phyloP scores from a whole-genome alignment of 2,888 invertebrate genomes.

The Melieria crassipennis region DNA sequence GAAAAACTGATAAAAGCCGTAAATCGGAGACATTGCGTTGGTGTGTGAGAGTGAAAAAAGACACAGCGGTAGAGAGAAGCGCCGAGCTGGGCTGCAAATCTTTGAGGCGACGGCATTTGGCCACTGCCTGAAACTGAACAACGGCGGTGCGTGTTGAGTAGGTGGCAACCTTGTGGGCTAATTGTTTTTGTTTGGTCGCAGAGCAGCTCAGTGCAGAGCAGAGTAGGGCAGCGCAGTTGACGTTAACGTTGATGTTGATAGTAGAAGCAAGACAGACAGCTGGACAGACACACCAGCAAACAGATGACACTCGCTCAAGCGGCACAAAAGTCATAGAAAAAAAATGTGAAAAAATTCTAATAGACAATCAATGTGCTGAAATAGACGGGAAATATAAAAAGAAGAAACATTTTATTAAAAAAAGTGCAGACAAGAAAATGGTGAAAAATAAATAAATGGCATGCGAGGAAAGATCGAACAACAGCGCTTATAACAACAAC shows the following conservation, averaged over 20 bases:
- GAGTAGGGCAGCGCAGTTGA: constrained; percentile 12
- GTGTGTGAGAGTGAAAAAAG: constrained; percentile 6
- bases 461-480: neutral
- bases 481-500: too few relatives aligned
- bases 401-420: neutral
- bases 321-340: constrained; percentile 7
- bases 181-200: neutral
- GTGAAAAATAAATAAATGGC: neutral
- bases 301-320: constrained; percentile 30
- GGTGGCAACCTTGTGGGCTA: neutral
- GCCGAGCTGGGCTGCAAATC: neutral
- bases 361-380: neutral
- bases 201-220: neutral
- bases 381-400: neutral
- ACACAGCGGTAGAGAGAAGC: neutral
- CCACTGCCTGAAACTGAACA: too few relatives aligned
- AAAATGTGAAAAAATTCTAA: neutral
- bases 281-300: constrained; percentile 9
- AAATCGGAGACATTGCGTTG: neutral
- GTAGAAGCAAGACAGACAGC: too few relatives aligned
- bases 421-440: constrained; percentile 2
- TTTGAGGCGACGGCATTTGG: too few relatives aligned
- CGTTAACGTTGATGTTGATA: too few relatives aligned
- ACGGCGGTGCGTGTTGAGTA: too few relatives aligned
- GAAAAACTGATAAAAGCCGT: constrained; percentile 2